Percentiles rank a stretch among this genome's conserved stretches.
These are phyloP conservation scores for Drosophila subsilvestris DNA, from an alignment of 2,888 invertebrate species.

Conservation along the genomic window DNA sequence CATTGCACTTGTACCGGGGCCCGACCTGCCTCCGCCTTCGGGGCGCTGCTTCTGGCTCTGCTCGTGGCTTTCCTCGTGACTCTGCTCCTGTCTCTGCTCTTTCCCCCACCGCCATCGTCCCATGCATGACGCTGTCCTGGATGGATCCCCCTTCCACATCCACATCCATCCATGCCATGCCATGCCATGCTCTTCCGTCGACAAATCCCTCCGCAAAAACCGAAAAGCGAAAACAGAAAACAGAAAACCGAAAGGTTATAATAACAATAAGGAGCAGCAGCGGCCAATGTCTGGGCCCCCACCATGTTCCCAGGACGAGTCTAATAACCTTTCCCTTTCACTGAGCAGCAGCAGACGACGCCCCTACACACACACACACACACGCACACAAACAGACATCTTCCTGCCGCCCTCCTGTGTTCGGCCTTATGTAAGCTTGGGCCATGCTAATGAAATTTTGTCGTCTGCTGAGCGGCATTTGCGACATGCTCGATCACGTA, in stretches of 20 bases:
- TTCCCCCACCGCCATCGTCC: conserved; percentile 18
- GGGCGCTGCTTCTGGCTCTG: conserved; percentile 14
- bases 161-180: not conserved
- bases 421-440: conserved; percentile 45
- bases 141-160: conserved; percentile 5
- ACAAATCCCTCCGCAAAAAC: conserved; percentile 23
- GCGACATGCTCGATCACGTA: conserved; percentile 16
- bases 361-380: conserved; percentile 27
- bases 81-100: not conserved
- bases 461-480: conserved; percentile 32
- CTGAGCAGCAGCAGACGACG: conserved; percentile 54
- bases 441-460: conserved; percentile 53
- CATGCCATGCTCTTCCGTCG: conserved; percentile 58
- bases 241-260: conserved; percentile 71
- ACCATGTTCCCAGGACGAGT: conserved; percentile 52
- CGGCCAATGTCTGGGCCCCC: conserved; percentile 64
- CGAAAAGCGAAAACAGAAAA: conserved; percentile 32
- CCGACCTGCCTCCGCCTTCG: conserved; percentile 23
- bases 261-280: conserved; percentile 68
- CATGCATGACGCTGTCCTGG: not conserved
- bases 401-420: conserved; percentile 45
- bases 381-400: conserved; percentile 27
- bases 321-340: conserved; percentile 81
- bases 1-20: conserved; percentile 41
- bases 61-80: conserved; percentile 23